Base-by-base conservation (phyloP, 2,888 invertebrate genomes). In the Parasteatoda lunata region DNA sequence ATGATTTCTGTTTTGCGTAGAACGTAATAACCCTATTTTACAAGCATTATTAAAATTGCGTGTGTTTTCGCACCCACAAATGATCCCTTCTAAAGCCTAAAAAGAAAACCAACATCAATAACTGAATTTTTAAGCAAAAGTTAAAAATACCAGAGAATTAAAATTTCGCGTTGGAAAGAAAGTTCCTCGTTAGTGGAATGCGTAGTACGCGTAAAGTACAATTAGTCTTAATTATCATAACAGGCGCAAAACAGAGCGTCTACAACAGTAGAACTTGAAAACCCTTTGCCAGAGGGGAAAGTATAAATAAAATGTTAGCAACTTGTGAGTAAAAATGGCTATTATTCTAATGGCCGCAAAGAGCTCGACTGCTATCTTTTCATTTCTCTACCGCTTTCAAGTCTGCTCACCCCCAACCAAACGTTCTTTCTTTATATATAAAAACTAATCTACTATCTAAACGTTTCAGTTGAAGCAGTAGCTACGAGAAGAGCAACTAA, bases 161-260 rank as follows among this genome's bases (percentile, higher is more conserved):
- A 85, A 80, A 80, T 65, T 64, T 48, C 8, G 59, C 15, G 11
- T 65, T 30, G 71, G 51, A 71, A 80, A 76, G 76, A 71, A 69
- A 75, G 48, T 47, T 65, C 72, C 15, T 64, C 59, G 64, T 45
- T 73, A 30, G 72, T 65, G 70, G 73, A 77, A 49, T 49, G 45
- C 82, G n/a, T 52, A 64, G 47, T 70, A 49, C 49, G 69, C 51
- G 65, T 51, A 85, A 85, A 77, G 65, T 80, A 72, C 85, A 80
- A 85, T 85, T 85, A 85, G 77, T 85, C 85, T 85, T 80, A 85
- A 80, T 85, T 85, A 85, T 85, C 80, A 76, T 85, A 85, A 85
- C 80, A 79, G 80, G 70, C 48, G 65, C 73, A 85, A 76, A 77
- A 64, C 69, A 71, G n/a, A 71, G 66, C 79, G 77, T 54, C 65